Evolutionary conservation across 2,797 vertebrate species (phyloP).

Genomic region (Danio aesculapii): DNA sequence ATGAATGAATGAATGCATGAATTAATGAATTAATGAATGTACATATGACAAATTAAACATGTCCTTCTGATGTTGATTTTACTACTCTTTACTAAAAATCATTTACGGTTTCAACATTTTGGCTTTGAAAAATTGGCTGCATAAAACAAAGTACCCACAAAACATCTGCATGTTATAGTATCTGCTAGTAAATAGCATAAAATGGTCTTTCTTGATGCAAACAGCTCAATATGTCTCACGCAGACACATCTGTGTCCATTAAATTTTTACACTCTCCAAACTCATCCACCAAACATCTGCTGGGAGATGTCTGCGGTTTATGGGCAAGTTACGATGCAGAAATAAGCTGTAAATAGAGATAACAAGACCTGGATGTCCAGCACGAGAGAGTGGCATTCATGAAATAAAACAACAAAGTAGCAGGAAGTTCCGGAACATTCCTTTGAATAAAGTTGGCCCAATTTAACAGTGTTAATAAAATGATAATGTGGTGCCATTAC

Average conservation of each 20-base stretch:
- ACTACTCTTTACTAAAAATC: background rate
- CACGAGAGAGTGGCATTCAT: slow-evolving; percentile 2
- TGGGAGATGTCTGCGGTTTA: slow-evolving; percentile 40
- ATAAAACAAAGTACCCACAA: background rate
- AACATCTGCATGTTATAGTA: slow-evolving; percentile 12
- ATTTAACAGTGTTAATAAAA: slow-evolving; percentile 36
- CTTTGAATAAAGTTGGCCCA: slow-evolving; percentile 1
- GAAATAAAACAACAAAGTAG: slow-evolving; percentile 28
- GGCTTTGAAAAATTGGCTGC: background rate
- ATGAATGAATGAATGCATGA: too few species aligned
- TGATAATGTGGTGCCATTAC: background rate
- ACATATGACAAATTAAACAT: too few species aligned
- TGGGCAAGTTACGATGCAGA: slow-evolving; percentile 35
- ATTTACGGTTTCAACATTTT: background rate
- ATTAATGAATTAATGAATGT: too few species aligned
- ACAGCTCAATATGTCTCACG: slow-evolving; percentile 37
- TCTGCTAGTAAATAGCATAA: slow-evolving; percentile 28
- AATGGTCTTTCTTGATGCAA: slow-evolving; percentile 20
- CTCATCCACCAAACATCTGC: slow-evolving; percentile 35
- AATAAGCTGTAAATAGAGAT: slow-evolving; percentile 42
- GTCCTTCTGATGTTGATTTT: background rate
- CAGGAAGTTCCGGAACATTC: slow-evolving; percentile 7
- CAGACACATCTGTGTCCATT: slow-evolving; percentile 38
- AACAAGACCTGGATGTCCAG: slow-evolving; percentile 26
- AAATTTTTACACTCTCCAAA: slow-evolving; percentile 36